Evolutionary conservation across 2,113 vertebrate species (phyloP), one percentile per base, ranked within the genome.

Genomic region (Pseudopipra pipra): DNA sequence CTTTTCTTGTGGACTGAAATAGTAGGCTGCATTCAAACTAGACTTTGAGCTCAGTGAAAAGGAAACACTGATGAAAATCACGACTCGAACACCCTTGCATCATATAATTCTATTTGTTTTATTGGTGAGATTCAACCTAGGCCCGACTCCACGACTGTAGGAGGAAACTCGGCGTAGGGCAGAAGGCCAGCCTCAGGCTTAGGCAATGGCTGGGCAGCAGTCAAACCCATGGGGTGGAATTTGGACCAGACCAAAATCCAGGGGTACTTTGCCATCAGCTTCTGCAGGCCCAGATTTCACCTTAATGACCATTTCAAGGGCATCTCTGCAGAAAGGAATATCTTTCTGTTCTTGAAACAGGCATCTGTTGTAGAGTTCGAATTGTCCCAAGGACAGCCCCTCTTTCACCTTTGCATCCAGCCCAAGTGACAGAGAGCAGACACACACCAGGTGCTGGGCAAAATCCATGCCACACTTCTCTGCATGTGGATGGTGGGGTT

Each of bases 1-100:
- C 83, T 96, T 90, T 95, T 97, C 91, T 77, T 88, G 71, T 81
- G 78, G 94, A 95, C 96, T 84, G 93, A 98, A 98, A 97, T 96
- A 97, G 96, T 90, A 95, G 59, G 47, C 61, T 96, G 87, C 93
- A 37, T 96, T 98, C 95, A 97, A 95, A 96, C 92, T 62, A 96
- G 91, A 94, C 85, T 93, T 90, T 89, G 55, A 72, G 85, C 87
- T 97, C 93, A 81, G 87, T 89, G 94, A 74, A 97, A 93, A 96
- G 94, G 95, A 97, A 97, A 95, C 0, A 9, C 86, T 96, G 96
- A 95, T 94, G 94, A 96, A 96, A 96, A 96, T 94, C 96, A 97
- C 41, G 83, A 97, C 93, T 95, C 87, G 82, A 85, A 84, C 62
- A 75, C 83, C 63, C 93, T 95, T 87, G 87, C 58, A 85, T 93